Percentiles rank a stretch among this genome's conserved stretches.
These are phyloP conservation scores for Paratrypauchen microcephalus DNA, from an alignment of 2,797 vertebrate genomes.

Conservation along the genomic window DNA sequence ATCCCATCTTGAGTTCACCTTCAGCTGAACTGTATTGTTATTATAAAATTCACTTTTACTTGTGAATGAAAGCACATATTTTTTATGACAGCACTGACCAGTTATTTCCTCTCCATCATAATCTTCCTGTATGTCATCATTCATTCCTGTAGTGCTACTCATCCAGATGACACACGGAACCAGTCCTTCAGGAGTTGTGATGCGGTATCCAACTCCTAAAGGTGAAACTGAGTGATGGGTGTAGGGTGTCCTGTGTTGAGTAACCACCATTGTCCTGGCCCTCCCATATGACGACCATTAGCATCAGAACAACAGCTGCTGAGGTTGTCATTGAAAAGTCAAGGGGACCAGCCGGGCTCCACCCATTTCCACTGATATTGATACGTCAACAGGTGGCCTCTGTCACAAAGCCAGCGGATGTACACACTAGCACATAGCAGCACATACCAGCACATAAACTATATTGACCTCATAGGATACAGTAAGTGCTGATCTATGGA, in stretches of 20 bases:
- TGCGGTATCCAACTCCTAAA: slow-evolving; percentile 25
- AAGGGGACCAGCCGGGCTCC: slow-evolving; percentile 53
- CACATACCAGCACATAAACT: not conserved
- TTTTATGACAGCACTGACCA: not conserved
- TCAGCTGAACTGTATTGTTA: not conserved
- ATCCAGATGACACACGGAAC: slow-evolving; percentile 40
- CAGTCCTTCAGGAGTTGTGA: slow-evolving; percentile 49
- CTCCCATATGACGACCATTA: slow-evolving; percentile 40
- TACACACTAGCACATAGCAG: slow-evolving; percentile 11
- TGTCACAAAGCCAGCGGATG: slow-evolving; percentile 33
- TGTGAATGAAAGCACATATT: not conserved
- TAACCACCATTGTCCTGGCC: slow-evolving; percentile 44
- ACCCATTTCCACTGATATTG: slow-evolving; percentile 59
- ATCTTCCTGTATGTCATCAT: not conserved
- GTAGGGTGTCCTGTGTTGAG: slow-evolving; percentile 46
- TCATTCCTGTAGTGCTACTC: slow-evolving; percentile 11
- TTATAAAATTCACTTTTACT: not conserved
- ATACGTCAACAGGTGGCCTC: slow-evolving; percentile 56
- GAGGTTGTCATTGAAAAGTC: slow-evolving; percentile 46
- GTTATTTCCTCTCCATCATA: not conserved
- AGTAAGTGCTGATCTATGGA: slow-evolving; percentile 22
- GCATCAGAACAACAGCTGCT: slow-evolving; percentile 47
- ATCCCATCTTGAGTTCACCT: not conserved
- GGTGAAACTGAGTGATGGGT: slow-evolving; percentile 48
- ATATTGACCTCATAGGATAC: too few species aligned